These are phyloP conservation scores for Siniperca obscura DNA, from an alignment of 2,797 vertebrate species.

Conservation along the genomic window DNA sequence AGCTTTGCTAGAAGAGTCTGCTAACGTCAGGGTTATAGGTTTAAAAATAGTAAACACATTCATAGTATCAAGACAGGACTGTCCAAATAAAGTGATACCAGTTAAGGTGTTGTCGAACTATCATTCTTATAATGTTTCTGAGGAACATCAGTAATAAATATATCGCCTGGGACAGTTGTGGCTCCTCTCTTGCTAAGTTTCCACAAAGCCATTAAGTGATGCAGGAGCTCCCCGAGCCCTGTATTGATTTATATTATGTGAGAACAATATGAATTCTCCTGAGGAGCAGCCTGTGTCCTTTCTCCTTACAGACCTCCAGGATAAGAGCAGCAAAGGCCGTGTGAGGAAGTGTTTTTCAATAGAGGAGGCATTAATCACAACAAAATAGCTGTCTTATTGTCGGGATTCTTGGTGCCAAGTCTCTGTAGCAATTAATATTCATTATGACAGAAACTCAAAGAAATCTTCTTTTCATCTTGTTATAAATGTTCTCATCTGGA, in stretches of 20 bases:
- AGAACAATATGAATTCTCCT: constrained; percentile 69
- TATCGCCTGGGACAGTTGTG: constrained; percentile 19
- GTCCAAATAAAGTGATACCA: background rate
- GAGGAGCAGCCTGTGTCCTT: constrained; percentile 44
- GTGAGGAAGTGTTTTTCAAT: constrained; percentile 70
- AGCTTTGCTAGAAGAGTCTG: background rate
- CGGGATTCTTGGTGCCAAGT: constrained; percentile 64
- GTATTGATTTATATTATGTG: constrained; percentile 76
- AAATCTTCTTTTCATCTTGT: constrained; percentile 65
- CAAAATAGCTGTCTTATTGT: constrained; percentile 70
- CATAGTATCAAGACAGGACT: background rate
- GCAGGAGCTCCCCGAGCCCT: constrained; percentile 40
- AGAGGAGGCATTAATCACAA: constrained; percentile 73
- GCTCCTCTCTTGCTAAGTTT: constrained; percentile 55
- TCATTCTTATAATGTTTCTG: constrained; percentile 17
- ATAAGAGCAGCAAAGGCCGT: constrained; percentile 32
- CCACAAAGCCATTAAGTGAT: constrained; percentile 57
- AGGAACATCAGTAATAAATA: constrained; percentile 21
- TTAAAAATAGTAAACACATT: background rate
- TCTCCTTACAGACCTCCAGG: constrained; percentile 44
- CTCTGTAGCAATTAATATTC: constrained; percentile 74
- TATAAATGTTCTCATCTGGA: constrained; percentile 72
- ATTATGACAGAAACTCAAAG: constrained; percentile 72
- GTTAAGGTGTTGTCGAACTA: constrained; percentile 14
- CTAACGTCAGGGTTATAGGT: background rate